These are phyloP conservation scores for Watsonalla binaria DNA, from an alignment of 2,888 invertebrate genomes.

Conservation along the genomic window DNA sequence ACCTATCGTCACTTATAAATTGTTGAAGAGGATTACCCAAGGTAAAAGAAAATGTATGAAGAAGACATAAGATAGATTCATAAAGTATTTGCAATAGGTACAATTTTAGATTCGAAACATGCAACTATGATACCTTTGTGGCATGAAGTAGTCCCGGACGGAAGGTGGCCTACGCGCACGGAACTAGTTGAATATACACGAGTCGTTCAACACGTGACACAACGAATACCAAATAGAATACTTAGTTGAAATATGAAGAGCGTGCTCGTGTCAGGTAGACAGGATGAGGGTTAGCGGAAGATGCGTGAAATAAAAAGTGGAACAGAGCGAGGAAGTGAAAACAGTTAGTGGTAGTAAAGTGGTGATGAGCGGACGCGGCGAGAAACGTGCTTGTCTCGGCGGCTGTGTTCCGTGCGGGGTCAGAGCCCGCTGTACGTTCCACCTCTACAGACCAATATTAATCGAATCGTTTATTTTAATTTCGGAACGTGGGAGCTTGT, in stretches of 20 bases:
- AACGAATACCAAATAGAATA: constrained; percentile 27
- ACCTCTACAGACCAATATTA: constrained; percentile 41
- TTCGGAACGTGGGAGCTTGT: constrained; percentile 8
- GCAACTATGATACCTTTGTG: constrained; percentile 28
- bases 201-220: constrained; percentile 11
- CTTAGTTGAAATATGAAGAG: constrained; percentile 39
- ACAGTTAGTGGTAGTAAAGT: constrained; percentile 74
- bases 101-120: background rate
- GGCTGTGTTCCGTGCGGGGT: constrained; percentile 77
- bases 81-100: background rate
- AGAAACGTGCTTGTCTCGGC: constrained; percentile 64
- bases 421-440: constrained; percentile 40
- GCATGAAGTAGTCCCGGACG: constrained; percentile 11
- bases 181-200: background rate
- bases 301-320: constrained; percentile 65
- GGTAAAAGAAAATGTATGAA: background rate
- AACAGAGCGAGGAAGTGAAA: constrained; percentile 65
- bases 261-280: constrained; percentile 61
- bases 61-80: background rate
- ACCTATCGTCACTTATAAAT: background rate
- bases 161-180: constrained; percentile 25
- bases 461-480: constrained; percentile 8
- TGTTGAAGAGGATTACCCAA: constrained; percentile 12
- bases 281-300: constrained; percentile 64
- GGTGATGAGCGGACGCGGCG: constrained; percentile 68